Evolutionary conservation across 2,888 invertebrate species (phyloP).

Genomic region (Actias luna): DNA sequence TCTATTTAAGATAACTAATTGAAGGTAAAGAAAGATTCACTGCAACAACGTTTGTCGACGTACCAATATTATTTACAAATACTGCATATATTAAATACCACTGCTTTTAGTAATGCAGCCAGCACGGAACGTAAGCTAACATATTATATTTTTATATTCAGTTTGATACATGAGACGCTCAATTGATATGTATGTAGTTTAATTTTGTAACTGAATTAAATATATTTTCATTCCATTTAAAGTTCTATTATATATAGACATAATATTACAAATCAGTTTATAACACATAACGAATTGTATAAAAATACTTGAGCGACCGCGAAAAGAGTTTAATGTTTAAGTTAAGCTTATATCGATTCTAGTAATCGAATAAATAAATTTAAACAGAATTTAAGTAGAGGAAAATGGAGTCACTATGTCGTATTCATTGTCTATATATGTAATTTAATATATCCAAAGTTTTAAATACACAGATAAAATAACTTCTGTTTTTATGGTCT

Average conservation of each 20-base stretch:
- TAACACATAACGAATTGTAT: background rate
- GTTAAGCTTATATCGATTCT: background rate
- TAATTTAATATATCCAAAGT: background rate
- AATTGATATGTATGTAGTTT: background rate
- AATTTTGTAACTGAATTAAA: too few species aligned
- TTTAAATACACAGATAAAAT: background rate
- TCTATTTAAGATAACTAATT: conserved; percentile 1
- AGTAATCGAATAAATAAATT: background rate
- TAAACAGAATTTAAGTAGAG: background rate
- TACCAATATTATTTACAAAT: conserved; percentile 1
- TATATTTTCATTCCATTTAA: background rate
- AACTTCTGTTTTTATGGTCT: background rate
- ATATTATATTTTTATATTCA: background rate
- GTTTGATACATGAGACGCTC: background rate
- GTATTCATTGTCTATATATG: background rate
- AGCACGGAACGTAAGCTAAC: background rate
- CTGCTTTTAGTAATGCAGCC: background rate
- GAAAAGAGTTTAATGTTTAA: background rate
- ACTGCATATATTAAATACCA: background rate
- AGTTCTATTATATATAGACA: background rate
- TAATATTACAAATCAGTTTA: background rate
- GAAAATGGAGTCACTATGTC: background rate
- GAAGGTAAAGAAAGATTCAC: conserved; percentile 1
- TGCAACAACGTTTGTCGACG: background rate
- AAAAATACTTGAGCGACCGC: background rate